Evolutionary conservation across 2,113 vertebrate genomes (phyloP).

Genomic region (Loxodonta africana): DNA sequence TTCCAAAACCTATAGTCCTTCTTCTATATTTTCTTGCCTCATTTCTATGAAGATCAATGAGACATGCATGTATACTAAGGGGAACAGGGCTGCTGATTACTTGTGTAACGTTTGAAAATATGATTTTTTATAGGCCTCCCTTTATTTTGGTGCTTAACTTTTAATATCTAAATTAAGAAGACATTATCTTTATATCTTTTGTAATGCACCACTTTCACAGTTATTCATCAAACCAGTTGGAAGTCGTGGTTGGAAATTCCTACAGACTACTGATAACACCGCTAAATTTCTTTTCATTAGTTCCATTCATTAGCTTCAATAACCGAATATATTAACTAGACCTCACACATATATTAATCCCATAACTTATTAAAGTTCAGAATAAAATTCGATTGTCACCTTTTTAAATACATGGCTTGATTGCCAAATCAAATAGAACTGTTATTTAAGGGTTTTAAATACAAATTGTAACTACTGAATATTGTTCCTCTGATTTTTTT

Average conservation of each 20-base stretch:
- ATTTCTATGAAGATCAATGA: slow-evolving; percentile 56
- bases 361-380: slow-evolving; percentile 75
- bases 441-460: slow-evolving; percentile 52
- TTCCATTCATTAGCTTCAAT: slow-evolving; percentile 81
- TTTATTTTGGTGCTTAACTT: slow-evolving; percentile 77
- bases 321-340: slow-evolving; percentile 77
- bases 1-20: not conserved
- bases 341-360: slow-evolving; percentile 63
- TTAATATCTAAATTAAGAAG: slow-evolving; percentile 80
- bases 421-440: slow-evolving; percentile 60
- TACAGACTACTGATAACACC: slow-evolving; percentile 40
- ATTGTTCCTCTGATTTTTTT: not conserved
- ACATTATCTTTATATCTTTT: slow-evolving; percentile 75
- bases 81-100: not conserved
- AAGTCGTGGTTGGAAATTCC: slow-evolving; percentile 67
- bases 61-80: not conserved
- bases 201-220: slow-evolving; percentile 65
- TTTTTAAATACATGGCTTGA: slow-evolving; percentile 62
- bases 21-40: not conserved
- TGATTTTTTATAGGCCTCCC: slow-evolving; percentile 30
- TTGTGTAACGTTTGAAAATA: slow-evolving; percentile 64
- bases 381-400: slow-evolving; percentile 72
- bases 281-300: slow-evolving; percentile 79
- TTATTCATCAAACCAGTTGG: slow-evolving; percentile 75
- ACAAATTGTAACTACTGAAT: not conserved